Evolutionary conservation across 1,140 invertebrate genomes (phyloP), one percentile per base, ranked within the genome.

Genomic region (Bombus sibiricus): DNA sequence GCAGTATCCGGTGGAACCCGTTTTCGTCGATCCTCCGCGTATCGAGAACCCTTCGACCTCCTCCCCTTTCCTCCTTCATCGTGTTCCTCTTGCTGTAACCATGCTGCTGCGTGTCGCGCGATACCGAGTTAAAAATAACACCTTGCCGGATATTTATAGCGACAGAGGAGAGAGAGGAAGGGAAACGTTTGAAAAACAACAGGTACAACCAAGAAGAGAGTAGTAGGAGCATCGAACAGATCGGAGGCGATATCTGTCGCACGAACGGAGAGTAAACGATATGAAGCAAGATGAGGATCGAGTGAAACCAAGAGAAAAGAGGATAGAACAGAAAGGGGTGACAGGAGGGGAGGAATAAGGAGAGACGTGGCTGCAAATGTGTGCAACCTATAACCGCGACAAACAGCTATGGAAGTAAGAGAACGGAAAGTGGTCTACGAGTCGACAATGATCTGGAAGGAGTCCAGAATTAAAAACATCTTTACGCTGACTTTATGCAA

Each of bases 81-180:
- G n/a, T 71, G 53, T 72, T 72, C 53, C 47, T 32, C 12, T 25
- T 53, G 37, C 13, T 66, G 37, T 66, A 43, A 43, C 53, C 71
- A 66, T 47, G 73, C 64, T 69, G 74, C 59, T 85, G 83, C 82
- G 81, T 86, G 89, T 90, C 85, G 86, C 87, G 57, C 86, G 88
- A 86, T 85, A 77, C 57, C 43, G 82, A 75, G 93, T 94, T 94
- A 94, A 95, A 94, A 95, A 95, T 95, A 95, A 94, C 93, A 90
- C 81, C 84, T 89, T 76, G 80, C 81, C 71, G 86, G 92, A 89
- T 95, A 95, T 95, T 95, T 95, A 94, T 95, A 95, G 94, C 91
- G 74, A 84, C 64, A 6, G 76, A 13, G 53, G 79, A 25, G 47
- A n/a, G 79, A n/a, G 28, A 47, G 43, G 68, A 32, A 47, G 10